A percentile compares a stretch with the other conserved stretches of the same genome.
These are phyloP conservation scores for Homarus gammarus DNA, from an alignment of 2,888 invertebrate species.

Conservation along the genomic window DNA sequence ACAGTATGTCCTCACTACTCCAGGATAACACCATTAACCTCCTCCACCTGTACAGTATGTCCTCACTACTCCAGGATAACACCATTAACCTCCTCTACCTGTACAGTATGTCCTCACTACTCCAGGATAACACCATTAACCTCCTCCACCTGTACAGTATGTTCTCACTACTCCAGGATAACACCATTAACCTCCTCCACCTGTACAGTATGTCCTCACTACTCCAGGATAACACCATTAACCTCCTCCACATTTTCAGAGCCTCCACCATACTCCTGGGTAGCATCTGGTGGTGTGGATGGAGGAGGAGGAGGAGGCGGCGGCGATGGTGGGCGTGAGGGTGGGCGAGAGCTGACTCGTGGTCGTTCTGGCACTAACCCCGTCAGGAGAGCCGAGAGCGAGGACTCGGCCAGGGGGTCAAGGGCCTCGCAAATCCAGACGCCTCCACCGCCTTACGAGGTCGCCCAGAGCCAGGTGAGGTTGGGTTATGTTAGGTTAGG, in stretches of 20 bases:
- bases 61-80: no score
- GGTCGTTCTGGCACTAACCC: slow-evolving; percentile 15
- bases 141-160: no score
- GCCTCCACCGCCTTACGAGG: slow-evolving; percentile 59
- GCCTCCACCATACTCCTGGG: slow-evolving; percentile 32
- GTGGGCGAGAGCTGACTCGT: slow-evolving; percentile 7
- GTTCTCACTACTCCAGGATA: no score
- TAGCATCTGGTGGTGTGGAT: not conserved
- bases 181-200: no score
- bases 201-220: no score
- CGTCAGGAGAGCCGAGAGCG: slow-evolving; percentile 56
- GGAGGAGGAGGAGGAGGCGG: not conserved
- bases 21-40: no score
- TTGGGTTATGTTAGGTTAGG: not conserved
- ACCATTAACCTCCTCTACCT: no score
- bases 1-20: no score
- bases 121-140: no score
- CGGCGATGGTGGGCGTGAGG: not conserved
- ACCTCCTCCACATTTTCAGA: not conserved
- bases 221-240: no score
- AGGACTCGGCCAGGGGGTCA: slow-evolving; percentile 11
- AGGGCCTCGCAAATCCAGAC: slow-evolving; percentile 35
- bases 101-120: no score
- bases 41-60: no score
- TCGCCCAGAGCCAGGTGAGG: slow-evolving; percentile 52